Evolutionary conservation across 2,888 invertebrate genomes (phyloP).

Genomic region (Drosophila borborema): DNA sequence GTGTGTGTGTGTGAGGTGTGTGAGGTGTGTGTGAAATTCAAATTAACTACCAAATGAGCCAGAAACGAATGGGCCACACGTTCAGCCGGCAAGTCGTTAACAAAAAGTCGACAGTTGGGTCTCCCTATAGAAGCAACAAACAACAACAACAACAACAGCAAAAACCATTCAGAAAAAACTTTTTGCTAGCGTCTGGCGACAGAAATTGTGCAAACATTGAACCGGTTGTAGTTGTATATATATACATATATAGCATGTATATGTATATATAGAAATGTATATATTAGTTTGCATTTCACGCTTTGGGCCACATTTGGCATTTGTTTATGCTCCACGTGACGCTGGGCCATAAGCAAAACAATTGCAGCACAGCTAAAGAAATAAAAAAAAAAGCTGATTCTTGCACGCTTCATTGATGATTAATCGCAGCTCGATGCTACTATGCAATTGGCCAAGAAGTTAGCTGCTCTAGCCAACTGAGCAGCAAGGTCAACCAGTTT

Average conservation of each 20-base stretch:
- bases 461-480: background rate
- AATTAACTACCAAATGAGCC: conserved; percentile 70
- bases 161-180: conserved; percentile 66
- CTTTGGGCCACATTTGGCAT: conserved; percentile 27
- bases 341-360: conserved; percentile 18
- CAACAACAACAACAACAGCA: background rate
- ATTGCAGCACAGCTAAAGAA: conserved; percentile 22
- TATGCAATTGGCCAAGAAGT: conserved; percentile 52
- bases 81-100: conserved; percentile 45
- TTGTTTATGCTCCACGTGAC: conserved; percentile 54
- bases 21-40: conserved; percentile 77
- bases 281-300: conserved; percentile 18
- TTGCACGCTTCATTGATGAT: conserved; percentile 80
- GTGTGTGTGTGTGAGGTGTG: conserved; percentile 60
- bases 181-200: conserved; percentile 68
- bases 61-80: conserved; percentile 71
- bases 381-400: conserved; percentile 36
- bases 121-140: conserved; percentile 31
- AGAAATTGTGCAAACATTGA: conserved; percentile 77
- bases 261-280: background rate
- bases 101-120: conserved; percentile 23
- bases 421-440: conserved; percentile 33
- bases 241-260: conserved; percentile 15
- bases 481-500: conserved; percentile 68
- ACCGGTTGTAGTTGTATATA: conserved; percentile 75